Evolutionary conservation across 2,113 vertebrate species (phyloP).

Genomic region (Camelus dromedarius): DNA sequence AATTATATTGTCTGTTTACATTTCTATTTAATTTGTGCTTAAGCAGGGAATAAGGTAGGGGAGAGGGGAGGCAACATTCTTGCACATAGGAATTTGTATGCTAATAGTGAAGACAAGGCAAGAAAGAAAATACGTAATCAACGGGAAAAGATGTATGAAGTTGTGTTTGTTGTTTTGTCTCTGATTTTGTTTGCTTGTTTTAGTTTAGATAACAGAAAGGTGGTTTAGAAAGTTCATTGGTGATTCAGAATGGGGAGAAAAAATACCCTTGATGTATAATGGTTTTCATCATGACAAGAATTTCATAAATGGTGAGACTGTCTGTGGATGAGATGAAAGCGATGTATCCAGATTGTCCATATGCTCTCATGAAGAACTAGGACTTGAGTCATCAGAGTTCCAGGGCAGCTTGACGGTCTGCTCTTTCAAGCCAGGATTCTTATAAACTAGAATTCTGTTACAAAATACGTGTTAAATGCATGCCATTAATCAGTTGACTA

Average conservation of each 20-base stretch:
- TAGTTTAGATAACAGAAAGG: not conserved
- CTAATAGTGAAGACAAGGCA: not conserved
- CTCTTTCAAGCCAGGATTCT: not conserved
- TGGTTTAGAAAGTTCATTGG: not conserved
- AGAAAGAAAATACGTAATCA: not conserved
- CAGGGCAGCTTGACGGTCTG: not conserved
- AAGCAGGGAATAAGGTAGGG: not conserved
- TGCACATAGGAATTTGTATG: not conserved
- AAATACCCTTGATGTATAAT: not conserved
- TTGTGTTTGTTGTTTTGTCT: not conserved
- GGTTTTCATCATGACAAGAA: not conserved
- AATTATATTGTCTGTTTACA: not conserved
- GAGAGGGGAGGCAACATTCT: not conserved
- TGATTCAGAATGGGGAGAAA: not conserved
- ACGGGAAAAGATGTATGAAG: not conserved
- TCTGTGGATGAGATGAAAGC: not conserved
- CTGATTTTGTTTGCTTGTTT: constrained; percentile 11
- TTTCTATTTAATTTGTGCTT: constrained; percentile 20
- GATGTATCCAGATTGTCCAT: not conserved
- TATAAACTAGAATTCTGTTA: not conserved
- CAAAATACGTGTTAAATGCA: not conserved
- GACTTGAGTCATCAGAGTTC: not conserved
- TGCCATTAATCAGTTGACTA: not conserved
- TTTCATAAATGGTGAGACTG: not conserved
- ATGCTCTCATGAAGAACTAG: not conserved